Evolutionary conservation across 2,888 invertebrate species (phyloP), one percentile per base, ranked within the genome.

Genomic region (Drosophila colorata): DNA sequence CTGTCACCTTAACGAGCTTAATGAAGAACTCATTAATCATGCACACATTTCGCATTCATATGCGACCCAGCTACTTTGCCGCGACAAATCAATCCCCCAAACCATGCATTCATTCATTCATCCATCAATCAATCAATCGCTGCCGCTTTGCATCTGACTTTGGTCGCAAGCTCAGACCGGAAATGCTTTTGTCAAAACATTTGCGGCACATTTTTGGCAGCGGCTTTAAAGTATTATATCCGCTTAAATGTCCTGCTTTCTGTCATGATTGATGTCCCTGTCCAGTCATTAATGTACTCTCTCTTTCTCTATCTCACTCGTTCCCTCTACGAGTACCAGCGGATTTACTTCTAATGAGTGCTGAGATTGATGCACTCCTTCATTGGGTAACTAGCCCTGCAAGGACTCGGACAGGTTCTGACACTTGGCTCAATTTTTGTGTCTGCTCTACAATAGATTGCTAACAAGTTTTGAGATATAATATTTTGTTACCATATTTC

Each of bases 11-110:
- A 85, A 85, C 87, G 76, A 86, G 85, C 85, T 88, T 88, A 86
- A 86, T 86, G 84, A 86, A 88, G 73, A 84, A 87, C 86, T 86
- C 85, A 86, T 86, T 86, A 87, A 86, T 86, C 85, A 86, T 86
- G 88, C 78, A 72, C 83, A 74, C 74, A 79, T 74, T 83, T 78
- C 64, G 70, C 75, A 83, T 82, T 82, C 85, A 87, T 85, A 87
- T 77, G 74, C 77, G 73, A 58, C 46, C 49, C 52, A 57, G 67
- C 63, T 59, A 72, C 81, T 75, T 81, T 81, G 73, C 76, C 82
- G 72, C 86, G 71, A 86, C 86, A 79, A 86, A 81, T 81, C 81
- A 77, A 78, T 78, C 59, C 59, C 67, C 58, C 25, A 16, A 25
- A 18, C 41, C 33, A 14, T 16, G 4, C 53, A 44, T 13, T 43